These are phyloP conservation scores for Condylura cristata DNA, from an alignment of 2,113 vertebrate species.

Conservation along the genomic window DNA sequence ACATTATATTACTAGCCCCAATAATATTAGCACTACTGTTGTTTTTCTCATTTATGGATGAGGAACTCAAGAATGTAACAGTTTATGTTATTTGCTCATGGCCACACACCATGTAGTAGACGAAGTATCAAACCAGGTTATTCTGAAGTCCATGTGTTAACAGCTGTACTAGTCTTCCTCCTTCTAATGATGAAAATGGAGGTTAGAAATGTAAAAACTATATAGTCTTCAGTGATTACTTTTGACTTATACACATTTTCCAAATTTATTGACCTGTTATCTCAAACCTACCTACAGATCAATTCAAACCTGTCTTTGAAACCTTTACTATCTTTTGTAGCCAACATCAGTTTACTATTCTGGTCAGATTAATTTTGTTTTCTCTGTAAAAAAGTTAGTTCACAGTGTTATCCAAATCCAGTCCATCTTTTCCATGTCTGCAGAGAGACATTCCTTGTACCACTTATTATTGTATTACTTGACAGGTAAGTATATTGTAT, in stretches of 20 bases:
- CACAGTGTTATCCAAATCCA: background rate
- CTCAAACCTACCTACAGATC: background rate
- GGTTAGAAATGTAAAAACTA: background rate
- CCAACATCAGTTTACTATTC: background rate
- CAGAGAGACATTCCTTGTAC: background rate
- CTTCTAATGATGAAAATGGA: background rate
- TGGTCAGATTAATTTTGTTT: background rate
- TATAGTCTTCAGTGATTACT: background rate
- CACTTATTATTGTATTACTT: background rate
- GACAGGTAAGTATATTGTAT: background rate
- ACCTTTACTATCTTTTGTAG: background rate
- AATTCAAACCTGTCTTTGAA: conserved; percentile 17
- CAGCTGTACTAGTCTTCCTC: background rate
- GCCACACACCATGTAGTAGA: background rate
- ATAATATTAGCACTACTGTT: background rate
- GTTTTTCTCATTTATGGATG: background rate
- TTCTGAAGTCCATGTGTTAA: background rate
- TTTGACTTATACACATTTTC: background rate
- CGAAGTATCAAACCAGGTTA: background rate
- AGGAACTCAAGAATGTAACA: background rate
- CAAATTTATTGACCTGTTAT: background rate
- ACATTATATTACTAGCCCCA: background rate
- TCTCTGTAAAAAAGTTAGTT: background rate
- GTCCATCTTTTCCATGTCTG: background rate
- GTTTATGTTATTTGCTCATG: background rate